Evolutionary conservation across 2,797 vertebrate genomes (phyloP), one percentile per base, ranked within the genome.

Genomic region (Bradypodion ventrale): DNA sequence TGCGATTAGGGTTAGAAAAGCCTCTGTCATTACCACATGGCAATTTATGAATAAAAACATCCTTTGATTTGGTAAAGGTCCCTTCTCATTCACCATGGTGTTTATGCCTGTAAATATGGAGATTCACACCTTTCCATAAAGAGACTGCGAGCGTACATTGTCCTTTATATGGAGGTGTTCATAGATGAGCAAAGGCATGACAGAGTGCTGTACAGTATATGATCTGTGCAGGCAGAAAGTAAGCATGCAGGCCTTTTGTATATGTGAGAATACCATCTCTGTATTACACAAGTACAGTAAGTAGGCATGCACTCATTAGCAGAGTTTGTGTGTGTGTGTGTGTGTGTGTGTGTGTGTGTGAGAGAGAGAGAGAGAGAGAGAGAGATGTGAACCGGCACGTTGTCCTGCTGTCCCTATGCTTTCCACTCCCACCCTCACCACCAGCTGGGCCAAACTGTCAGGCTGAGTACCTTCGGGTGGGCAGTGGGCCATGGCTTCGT

Each of bases 371-470:
- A 25, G 7, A 35, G 69, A 1, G 13, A 16, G 23, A 1, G 44
- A 35, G 40, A n/a, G 40, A 40, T 68, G 27, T 27, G 59, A 74
- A 29, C 42, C 32, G 80, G 27, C 12, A 25, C 42, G 81, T 69
- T 85, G 73, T 52, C 49, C 65, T 62, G 65, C 52, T 70, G 25
- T 76, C 72, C 40, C 66, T 85, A 65, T 70, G 66, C 29, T 40
- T 85, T 16, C 84, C 19, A 4, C 73, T 8, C 63, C 52, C 35
- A 16, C 65, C 65, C 52, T 25, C 65, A 60, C 73, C 35, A 66
- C 78, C 84, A 82, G 84, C 73, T 82, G 74, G 73, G 52, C 59
- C 52, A 68, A 72, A 70, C 73, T 63, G 79, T 82, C 73, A 85
- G 84, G 46, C 42, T 70, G 78, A 75, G 25, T 42, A 16, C 60